Conservation (phyloP, 2,888 invertebrate species). For the Melinopterus prodromus region DNA sequence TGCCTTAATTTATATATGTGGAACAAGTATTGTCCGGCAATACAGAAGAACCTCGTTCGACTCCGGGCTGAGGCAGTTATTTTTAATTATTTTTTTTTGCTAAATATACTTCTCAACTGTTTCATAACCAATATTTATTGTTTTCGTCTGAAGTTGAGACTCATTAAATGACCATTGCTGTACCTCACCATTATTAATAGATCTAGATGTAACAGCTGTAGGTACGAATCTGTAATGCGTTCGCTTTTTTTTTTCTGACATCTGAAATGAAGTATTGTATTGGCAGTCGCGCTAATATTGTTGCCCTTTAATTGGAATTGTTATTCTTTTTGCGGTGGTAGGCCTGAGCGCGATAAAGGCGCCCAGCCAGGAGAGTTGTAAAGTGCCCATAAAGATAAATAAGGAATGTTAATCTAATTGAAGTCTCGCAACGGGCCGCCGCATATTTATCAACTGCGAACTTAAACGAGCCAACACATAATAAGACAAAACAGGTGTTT, state of each 20-base stretch:
- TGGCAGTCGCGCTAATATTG: not conserved
- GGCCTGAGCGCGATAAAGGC: not conserved
- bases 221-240: too few species aligned
- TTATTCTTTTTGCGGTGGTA: not conserved
- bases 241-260: not conserved
- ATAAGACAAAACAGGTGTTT: conserved; percentile 4
- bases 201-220: too few species aligned
- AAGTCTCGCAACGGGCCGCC: not conserved
- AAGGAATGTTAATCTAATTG: conserved; percentile 4
- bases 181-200: too few species aligned
- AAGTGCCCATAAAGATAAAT: not conserved
- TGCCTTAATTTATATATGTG: too few species aligned
- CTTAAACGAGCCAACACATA: not conserved
- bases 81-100: too few species aligned
- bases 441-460: not conserved
- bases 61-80: too few species aligned
- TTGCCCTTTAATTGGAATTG: not conserved
- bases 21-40: too few species aligned
- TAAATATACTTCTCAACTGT: too few species aligned
- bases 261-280: not conserved
- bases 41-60: too few species aligned
- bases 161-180: too few species aligned
- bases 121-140: too few species aligned
- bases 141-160: too few species aligned
- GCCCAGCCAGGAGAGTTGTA: not conserved